A percentile compares a stretch with the other conserved stretches of the same genome.
Conservation (phyloP, 1,140 invertebrate species). For the Ooceraea biroi region DNA sequence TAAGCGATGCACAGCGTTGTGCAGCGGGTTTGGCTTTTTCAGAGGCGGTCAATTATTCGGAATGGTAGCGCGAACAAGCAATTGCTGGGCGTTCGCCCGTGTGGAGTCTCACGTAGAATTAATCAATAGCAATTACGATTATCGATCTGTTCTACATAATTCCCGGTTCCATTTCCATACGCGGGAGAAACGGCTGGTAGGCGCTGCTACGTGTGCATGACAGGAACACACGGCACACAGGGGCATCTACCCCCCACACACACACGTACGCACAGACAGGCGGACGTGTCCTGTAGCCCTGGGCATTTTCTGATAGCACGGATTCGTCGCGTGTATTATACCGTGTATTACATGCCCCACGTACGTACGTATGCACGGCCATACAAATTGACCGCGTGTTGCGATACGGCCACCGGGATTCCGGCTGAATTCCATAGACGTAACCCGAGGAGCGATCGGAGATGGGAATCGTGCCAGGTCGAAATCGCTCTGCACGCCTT, state of each 20-base stretch:
- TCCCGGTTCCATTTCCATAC: neutral
- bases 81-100: neutral
- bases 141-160: conserved; percentile 52
- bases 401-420: conserved; percentile 43
- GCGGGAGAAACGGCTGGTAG: no score
- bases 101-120: conserved; percentile 14
- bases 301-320: conserved; percentile 55
- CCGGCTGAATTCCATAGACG: conserved; percentile 48
- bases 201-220: neutral
- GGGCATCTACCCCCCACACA: no score
- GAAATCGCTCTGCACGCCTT: no score
- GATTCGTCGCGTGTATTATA: conserved; percentile 60
- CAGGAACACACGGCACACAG: neutral
- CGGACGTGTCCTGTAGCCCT: neutral
- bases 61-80: neutral
- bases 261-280: neutral
- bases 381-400: conserved; percentile 57
- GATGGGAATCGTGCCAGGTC: neutral
- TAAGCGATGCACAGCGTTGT: no score
- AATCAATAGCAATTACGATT: conserved; percentile 55
- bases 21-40: neutral
- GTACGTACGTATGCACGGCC: conserved; percentile 37
- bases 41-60: neutral
- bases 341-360: conserved; percentile 56
- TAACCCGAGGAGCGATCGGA: conserved; percentile 20